Percentiles rank a stretch among this genome's conserved stretches.
phyloP scores from a whole-genome alignment of 2,888 invertebrate species.

The Folsomia candida region DNA sequence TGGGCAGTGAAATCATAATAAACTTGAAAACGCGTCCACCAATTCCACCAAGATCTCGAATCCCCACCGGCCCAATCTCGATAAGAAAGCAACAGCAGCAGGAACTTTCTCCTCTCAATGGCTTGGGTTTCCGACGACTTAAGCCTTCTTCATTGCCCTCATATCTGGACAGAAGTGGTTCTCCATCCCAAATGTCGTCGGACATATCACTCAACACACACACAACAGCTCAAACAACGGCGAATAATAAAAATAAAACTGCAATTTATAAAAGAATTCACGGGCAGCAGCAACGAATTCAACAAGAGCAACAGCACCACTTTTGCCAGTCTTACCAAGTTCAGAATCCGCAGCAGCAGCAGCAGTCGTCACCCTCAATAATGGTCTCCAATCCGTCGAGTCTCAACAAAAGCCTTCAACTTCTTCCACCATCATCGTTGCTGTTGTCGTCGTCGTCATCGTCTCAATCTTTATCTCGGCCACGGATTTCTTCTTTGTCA shows the following conservation, averaged over 20 bases:
- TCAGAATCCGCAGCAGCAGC: not conserved
- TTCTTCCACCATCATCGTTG: too few relatives aligned
- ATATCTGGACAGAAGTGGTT: not conserved
- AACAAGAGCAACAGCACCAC: not conserved
- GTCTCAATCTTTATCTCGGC: conserved; percentile 17
- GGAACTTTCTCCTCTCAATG: not conserved
- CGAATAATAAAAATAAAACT: not conserved
- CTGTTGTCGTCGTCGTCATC: too few relatives aligned
- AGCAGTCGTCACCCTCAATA: not conserved
- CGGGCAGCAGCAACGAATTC: not conserved
- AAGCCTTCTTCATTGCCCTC: not conserved
- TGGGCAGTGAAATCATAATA: not conserved
- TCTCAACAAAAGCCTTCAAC: not conserved
- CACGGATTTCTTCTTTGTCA: conserved; percentile 14
- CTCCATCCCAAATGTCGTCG: not conserved
- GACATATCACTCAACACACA: not conserved
- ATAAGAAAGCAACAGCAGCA: too few relatives aligned
- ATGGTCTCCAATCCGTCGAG: not conserved
- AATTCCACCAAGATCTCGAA: not conserved
- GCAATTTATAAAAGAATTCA: not conserved
- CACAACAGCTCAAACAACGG: not conserved
- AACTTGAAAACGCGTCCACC: not conserved
- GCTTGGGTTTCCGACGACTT: not conserved
- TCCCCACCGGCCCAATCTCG: not conserved
- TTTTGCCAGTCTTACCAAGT: too few relatives aligned